Evolutionary conservation across 1,140 invertebrate species (phyloP).

Genomic region (Asbolus verrucosus): DNA sequence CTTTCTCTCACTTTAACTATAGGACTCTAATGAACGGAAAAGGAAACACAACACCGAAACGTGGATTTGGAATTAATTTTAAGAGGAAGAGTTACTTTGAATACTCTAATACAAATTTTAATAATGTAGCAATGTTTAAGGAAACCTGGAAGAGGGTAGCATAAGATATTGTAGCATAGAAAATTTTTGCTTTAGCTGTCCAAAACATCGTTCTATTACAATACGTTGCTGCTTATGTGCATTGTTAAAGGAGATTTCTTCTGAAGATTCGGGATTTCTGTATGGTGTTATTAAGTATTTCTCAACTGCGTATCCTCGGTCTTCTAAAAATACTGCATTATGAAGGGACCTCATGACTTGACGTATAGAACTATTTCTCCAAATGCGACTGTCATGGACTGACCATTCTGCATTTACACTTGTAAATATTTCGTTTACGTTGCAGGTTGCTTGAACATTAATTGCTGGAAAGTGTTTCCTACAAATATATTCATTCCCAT

Average conservation of each 20-base stretch:
- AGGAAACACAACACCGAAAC: too few relatives aligned
- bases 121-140: too few relatives aligned
- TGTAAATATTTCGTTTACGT: slow-evolving; percentile 9
- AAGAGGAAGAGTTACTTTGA: too few relatives aligned
- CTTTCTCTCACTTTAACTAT: too few relatives aligned
- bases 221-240: slow-evolving; percentile 36
- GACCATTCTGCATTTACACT: slow-evolving; percentile 14
- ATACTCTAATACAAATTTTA: too few relatives aligned
- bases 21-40: too few relatives aligned
- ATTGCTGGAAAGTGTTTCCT: not conserved
- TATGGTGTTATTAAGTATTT: slow-evolving; percentile 48
- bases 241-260: slow-evolving; percentile 39
- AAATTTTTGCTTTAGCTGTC: slow-evolving; percentile 14
- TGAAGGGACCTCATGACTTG: not conserved
- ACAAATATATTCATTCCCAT: slow-evolving; percentile 18
- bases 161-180: not conserved
- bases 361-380: slow-evolving; percentile 6
- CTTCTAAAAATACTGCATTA: slow-evolving; percentile 46
- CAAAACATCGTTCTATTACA: slow-evolving; percentile 37
- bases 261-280: slow-evolving; percentile 43
- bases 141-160: too few relatives aligned
- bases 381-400: slow-evolving; percentile 11
- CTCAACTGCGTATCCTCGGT: slow-evolving; percentile 49
- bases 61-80: too few relatives aligned
- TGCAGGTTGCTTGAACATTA: slow-evolving; percentile 18